Conservation (phyloP, 2,113 vertebrate genomes). For the Asarcornis scutulata region DNA sequence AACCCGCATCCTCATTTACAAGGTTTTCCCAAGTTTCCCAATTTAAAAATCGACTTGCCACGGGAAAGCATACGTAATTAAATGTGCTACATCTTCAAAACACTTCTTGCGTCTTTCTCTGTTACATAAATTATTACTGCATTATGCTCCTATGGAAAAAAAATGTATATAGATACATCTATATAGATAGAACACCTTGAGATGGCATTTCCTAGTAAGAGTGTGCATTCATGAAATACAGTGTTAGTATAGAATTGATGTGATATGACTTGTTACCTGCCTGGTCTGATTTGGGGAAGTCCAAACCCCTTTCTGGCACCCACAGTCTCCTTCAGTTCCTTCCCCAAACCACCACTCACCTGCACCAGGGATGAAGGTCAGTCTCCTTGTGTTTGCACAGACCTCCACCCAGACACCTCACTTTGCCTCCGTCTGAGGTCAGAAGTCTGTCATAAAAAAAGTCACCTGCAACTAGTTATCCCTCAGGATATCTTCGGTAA, state of each 20-base stretch:
- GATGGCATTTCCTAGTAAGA: neutral
- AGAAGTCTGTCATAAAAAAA: neutral
- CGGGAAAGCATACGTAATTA: neutral
- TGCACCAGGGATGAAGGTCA: neutral
- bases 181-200: neutral
- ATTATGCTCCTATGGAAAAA: neutral
- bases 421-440: neutral
- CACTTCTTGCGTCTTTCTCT: fast-evolving
- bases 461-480: neutral
- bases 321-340: neutral
- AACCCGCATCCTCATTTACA: conserved; percentile 46
- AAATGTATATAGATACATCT: neutral
- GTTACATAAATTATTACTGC: neutral
- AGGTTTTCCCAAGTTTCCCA: conserved; percentile 56
- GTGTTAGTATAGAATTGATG: neutral
- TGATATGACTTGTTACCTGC: neutral
- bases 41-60: conserved; percentile 31
- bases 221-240: neutral
- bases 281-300: neutral
- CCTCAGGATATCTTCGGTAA: neutral
- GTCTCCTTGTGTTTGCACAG: neutral
- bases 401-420: fast-evolving
- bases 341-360: fast-evolving
- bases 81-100: neutral
- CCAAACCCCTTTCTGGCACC: neutral